phyloP scores from a whole-genome alignment of 1,140 invertebrate genomes.

The Chymomyza costata region DNA sequence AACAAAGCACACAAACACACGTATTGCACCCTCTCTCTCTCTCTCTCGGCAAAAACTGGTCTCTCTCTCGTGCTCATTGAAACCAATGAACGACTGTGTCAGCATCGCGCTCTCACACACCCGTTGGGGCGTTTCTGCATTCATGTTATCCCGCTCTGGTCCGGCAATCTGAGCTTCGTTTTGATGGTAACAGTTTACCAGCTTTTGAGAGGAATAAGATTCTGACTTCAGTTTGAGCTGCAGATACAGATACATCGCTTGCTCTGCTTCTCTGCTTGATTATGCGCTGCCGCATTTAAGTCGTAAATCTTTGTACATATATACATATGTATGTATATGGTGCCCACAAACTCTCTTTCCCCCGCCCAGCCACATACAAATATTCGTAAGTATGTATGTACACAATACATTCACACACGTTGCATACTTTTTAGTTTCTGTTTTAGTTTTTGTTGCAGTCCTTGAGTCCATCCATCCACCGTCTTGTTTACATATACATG shows the following conservation, averaged over 20 bases:
- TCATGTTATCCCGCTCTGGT: conserved; percentile 41
- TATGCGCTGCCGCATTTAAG: conserved; percentile 72
- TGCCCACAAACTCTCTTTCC: too few species aligned
- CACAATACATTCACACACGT: conserved; percentile 26
- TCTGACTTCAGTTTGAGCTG: conserved; percentile 2
- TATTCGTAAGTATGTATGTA: background rate
- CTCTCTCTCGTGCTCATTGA: conserved; percentile 46
- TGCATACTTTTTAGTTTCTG: too few species aligned
- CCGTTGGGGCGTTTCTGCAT: background rate
- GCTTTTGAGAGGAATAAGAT: background rate
- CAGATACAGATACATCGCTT: conserved; percentile 9
- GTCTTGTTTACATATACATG: conserved; percentile 36
- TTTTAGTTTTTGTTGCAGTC: conserved; percentile 46
- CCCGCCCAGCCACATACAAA: background rate
- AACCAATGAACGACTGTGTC: conserved; percentile 40
- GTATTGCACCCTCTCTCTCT: conserved; percentile 13
- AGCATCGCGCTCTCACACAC: too few species aligned
- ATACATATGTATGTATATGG: too few species aligned
- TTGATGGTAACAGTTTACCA: conserved; percentile 9
- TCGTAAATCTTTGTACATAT: conserved; percentile 51
- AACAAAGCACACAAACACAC: conserved; percentile 13
- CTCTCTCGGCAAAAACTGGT: conserved; percentile 28
- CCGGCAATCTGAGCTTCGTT: too few species aligned
- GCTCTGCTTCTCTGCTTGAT: conserved; percentile 58
- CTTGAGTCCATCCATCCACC: conserved; percentile 56